Evolutionary conservation across 2,888 invertebrate genomes (phyloP).

Genomic region (Lepidonotus clava): DNA sequence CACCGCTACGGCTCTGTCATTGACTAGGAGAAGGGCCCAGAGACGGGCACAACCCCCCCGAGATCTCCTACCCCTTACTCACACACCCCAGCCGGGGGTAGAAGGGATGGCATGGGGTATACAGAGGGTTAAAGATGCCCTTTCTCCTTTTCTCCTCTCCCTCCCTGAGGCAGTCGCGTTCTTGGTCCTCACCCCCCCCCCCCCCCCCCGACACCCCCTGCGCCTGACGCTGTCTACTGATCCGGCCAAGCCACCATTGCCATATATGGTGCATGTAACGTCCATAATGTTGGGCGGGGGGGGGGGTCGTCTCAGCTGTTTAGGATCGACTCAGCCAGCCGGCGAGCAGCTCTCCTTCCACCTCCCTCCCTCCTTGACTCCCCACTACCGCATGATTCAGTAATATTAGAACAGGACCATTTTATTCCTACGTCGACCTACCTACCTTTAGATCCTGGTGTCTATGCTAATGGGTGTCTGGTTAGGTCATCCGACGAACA

Average conservation of each 20-base stretch:
- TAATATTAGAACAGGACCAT: background rate
- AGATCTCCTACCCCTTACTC: too few relatives aligned
- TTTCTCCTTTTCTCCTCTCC: too few relatives aligned
- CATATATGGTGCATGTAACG: slow-evolving; percentile 7
- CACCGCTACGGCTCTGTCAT: too few relatives aligned
- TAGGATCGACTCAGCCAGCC: background rate
- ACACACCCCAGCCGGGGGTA: too few relatives aligned
- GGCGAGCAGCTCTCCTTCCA: background rate
- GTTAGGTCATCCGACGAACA: background rate
- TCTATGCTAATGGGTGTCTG: slow-evolving; percentile 1
- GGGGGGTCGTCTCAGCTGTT: background rate
- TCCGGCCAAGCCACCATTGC: background rate
- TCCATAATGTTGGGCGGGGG: slow-evolving; percentile 24
- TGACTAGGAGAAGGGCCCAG: too few relatives aligned
- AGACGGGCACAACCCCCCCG: background rate
- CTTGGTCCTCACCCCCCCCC: too few relatives aligned
- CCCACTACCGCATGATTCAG: background rate
- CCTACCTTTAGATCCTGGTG: background rate
- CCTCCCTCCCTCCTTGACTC: background rate
- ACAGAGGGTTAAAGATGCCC: too few relatives aligned
- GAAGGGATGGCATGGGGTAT: too few relatives aligned
- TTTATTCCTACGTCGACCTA: background rate
- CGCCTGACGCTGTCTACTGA: too few relatives aligned
- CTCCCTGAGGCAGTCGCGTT: too few relatives aligned
- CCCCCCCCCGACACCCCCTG: too few relatives aligned